Conservation (phyloP, 2,888 invertebrate species). For the Acheta domesticus region DNA sequence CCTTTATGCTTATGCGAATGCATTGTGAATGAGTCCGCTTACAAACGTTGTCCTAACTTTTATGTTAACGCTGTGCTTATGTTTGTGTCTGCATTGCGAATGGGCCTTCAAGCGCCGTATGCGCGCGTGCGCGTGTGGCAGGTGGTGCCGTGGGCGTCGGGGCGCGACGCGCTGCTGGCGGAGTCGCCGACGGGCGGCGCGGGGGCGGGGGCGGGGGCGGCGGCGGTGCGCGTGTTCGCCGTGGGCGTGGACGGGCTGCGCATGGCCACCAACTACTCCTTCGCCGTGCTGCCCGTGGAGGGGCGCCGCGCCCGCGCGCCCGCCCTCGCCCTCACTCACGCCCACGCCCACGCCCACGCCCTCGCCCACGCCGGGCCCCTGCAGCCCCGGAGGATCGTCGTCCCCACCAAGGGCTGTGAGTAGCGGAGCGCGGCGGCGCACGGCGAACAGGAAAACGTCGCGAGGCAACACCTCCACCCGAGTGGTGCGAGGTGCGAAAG, state of each 20-base stretch:
- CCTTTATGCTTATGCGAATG: no score
- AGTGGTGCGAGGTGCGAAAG: no score
- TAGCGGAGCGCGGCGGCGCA: conserved; percentile 36
- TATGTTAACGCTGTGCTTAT: no score
- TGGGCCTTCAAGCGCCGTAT: no score
- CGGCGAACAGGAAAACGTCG: no score
- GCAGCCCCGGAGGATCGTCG: conserved; percentile 61
- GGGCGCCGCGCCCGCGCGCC: conserved; percentile 40
- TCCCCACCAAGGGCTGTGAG: conserved; percentile 83
- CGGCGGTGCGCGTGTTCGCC: conserved; percentile 51
- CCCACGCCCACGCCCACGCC: background rate
- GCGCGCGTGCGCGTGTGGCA: conserved; percentile 28
- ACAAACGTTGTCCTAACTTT: no score
- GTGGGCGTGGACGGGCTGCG: conserved; percentile 66
- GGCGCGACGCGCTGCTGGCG: conserved; percentile 36
- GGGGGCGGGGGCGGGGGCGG: background rate
- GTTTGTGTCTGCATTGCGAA: no score
- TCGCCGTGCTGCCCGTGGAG: conserved; percentile 64
- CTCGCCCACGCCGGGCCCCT: no score
- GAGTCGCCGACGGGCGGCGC: no score
- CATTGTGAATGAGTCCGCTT: no score
- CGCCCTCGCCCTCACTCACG: background rate
- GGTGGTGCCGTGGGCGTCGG: conserved; percentile 39
- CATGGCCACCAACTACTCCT: conserved; percentile 79
- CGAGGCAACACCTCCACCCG: no score